phyloP scores from a whole-genome alignment of 2,113 vertebrate species.

The Gallinago media region DNA sequence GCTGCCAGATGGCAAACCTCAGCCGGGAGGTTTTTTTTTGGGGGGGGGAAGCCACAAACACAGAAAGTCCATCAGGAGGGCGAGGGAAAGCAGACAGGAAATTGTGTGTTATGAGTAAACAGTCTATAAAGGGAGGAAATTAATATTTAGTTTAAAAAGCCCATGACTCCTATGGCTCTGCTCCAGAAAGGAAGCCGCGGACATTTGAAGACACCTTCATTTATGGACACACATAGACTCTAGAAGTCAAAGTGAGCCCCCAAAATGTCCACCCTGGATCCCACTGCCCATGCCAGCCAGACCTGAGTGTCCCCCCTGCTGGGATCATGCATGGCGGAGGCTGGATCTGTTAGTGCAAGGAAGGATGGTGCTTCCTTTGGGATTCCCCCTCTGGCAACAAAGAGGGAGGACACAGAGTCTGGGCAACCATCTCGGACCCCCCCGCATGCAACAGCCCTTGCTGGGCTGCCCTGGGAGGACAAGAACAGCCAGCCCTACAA shows the following conservation, averaged over 20 bases:
- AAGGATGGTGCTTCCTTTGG: background rate
- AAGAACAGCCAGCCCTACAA: background rate
- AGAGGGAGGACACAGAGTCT: accelerated
- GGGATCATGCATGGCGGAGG: accelerated
- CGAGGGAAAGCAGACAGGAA: background rate
- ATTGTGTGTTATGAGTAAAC: background rate
- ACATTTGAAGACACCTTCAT: background rate
- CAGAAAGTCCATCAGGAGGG: background rate
- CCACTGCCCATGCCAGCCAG: background rate
- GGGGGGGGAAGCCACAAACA: background rate
- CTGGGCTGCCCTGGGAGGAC: accelerated
- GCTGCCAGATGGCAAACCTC: background rate
- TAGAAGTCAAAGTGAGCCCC: background rate
- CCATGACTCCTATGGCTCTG: background rate
- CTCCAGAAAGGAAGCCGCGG: background rate
- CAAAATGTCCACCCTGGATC: no score
- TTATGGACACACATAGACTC: accelerated
- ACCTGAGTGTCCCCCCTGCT: accelerated
- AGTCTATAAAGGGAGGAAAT: background rate
- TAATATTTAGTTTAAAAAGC: background rate
- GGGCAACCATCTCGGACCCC: accelerated
- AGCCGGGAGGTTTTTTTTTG: background rate
- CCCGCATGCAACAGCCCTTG: background rate
- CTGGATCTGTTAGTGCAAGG: background rate
- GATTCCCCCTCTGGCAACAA: background rate